A percentile compares a stretch with the other conserved stretches of the same genome.
phyloP scores from a whole-genome alignment of 2,113 vertebrate genomes.

The Saimiri boliviensis region DNA sequence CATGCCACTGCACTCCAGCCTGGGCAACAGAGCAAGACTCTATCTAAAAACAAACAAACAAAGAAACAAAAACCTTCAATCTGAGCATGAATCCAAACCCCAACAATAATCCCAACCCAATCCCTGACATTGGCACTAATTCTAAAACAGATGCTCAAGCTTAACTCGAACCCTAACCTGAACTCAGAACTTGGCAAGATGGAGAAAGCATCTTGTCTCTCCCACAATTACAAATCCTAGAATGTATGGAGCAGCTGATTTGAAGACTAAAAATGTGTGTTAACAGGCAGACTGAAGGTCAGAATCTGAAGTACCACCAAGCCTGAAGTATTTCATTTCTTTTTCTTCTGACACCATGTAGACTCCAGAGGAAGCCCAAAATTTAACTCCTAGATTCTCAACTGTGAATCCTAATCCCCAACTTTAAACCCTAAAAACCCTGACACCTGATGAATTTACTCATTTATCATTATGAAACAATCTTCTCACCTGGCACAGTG shows the following conservation, averaged over 20 bases:
- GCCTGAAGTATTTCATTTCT: neutral
- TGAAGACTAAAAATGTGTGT: neutral
- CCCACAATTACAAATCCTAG: no score
- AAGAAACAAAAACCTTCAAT: neutral
- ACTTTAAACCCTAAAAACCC: neutral
- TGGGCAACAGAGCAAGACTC: no score
- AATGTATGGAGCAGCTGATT: neutral
- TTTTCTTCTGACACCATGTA: neutral
- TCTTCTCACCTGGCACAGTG: neutral
- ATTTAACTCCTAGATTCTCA: neutral
- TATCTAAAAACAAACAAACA: no score
- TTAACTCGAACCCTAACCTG: neutral
- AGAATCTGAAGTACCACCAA: neutral
- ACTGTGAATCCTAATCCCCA: neutral
- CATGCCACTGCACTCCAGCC: no score
- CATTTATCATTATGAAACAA: neutral
- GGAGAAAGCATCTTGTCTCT: no score
- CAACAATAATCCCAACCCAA: neutral
- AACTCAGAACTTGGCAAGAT: neutral
- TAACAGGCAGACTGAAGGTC: neutral
- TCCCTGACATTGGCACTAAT: neutral
- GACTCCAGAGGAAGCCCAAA: neutral
- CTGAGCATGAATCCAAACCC: neutral
- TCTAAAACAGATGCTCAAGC: neutral
- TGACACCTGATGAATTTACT: no score